phyloP scores from a whole-genome alignment of 2,797 vertebrate genomes.

The Austrolebias charrua region DNA sequence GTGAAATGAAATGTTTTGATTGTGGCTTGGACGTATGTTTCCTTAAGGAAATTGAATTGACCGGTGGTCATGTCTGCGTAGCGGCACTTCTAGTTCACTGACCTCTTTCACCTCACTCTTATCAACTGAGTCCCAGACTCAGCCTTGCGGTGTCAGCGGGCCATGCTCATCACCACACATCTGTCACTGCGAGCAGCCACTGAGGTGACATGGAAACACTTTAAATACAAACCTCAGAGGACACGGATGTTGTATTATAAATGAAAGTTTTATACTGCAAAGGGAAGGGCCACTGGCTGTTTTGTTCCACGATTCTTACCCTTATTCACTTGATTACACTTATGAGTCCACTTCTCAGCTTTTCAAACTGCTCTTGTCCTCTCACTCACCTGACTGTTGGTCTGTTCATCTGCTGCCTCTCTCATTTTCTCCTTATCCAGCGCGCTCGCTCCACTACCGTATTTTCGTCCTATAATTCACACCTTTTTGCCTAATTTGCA shows the following conservation, averaged over 20 bases:
- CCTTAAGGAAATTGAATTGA: slow-evolving; percentile 77
- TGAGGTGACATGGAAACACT: slow-evolving; percentile 35
- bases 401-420: slow-evolving; percentile 22
- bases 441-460: slow-evolving; percentile 17
- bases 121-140: slow-evolving; percentile 69
- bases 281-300: slow-evolving; percentile 32
- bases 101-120: slow-evolving; percentile 69
- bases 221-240: slow-evolving; percentile 58
- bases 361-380: slow-evolving; percentile 37
- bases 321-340: slow-evolving; percentile 52
- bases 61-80: slow-evolving; percentile 61
- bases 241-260: slow-evolving; percentile 48
- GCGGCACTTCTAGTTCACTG: slow-evolving; percentile 56
- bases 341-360: slow-evolving; percentile 32
- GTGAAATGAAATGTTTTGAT: slow-evolving; percentile 71
- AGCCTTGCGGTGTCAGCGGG: slow-evolving; percentile 26
- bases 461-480: no score
- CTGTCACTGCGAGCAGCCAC: slow-evolving; percentile 39
- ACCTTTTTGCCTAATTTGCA: no score
- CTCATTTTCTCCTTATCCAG: slow-evolving; percentile 25
- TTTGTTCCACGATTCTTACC: slow-evolving; percentile 40
- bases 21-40: slow-evolving; percentile 62
- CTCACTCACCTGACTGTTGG: slow-evolving; percentile 27
- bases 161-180: slow-evolving; percentile 40
- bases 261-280: slow-evolving; percentile 43